Evolutionary conservation across 1,140 invertebrate genomes (phyloP).

Genomic region (Orchestia grillus): DNA sequence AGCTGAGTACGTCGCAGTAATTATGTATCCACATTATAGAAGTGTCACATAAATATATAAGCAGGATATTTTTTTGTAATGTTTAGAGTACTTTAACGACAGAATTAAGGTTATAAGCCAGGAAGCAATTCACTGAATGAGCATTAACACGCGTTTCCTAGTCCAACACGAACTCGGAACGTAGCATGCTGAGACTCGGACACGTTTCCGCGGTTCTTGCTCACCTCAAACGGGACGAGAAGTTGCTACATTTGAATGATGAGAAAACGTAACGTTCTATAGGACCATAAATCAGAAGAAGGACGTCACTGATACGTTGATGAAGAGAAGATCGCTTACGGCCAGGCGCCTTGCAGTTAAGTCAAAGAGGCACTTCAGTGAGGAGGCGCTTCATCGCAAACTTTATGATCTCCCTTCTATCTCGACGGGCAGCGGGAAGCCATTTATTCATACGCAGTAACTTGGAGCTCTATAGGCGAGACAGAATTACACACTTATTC

Average conservation of each 20-base stretch:
- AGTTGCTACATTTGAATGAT: neutral
- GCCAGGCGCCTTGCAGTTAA: neutral
- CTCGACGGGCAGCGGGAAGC: neutral
- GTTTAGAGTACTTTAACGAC: neutral
- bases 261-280: neutral
- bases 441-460: neutral
- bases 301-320: neutral
- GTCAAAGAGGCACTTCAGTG: neutral
- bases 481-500: neutral
- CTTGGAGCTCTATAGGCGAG: neutral
- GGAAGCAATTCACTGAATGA: neutral
- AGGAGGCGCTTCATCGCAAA: neutral
- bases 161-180: neutral
- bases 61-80: neutral
- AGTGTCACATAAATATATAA: neutral
- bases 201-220: neutral
- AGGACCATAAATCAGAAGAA: neutral
- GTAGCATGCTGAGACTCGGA: neutral
- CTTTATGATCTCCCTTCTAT: neutral
- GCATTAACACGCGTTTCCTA: neutral
- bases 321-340: neutral
- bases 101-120: neutral
- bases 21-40: neutral
- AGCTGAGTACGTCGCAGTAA: neutral
- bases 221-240: neutral